These are phyloP conservation scores for Corapipo altera DNA, from an alignment of 2,113 vertebrate species.

Conservation along the genomic window DNA sequence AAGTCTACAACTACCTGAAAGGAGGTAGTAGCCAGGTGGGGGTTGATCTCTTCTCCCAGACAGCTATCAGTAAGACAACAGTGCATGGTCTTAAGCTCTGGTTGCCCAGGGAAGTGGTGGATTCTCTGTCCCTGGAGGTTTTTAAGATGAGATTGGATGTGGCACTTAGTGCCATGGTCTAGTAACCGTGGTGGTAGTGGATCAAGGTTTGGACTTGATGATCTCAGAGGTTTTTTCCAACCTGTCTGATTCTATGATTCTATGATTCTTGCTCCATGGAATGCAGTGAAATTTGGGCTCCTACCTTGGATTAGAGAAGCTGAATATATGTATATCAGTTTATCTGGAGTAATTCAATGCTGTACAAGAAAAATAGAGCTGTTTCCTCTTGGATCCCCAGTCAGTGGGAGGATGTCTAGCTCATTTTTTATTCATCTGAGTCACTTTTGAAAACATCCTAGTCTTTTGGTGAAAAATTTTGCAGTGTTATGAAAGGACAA, in stretches of 20 bases:
- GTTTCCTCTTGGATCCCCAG: not conserved
- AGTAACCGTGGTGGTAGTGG: too few species aligned
- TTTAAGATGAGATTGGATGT: too few species aligned
- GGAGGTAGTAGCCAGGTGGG: too few species aligned
- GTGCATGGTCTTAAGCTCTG: too few species aligned
- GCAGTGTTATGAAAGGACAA: not conserved
- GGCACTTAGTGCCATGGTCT: too few species aligned
- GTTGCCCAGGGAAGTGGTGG: too few species aligned
- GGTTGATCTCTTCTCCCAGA: too few species aligned
- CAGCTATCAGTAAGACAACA: too few species aligned
- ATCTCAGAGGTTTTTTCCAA: too few species aligned
- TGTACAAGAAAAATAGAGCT: not conserved
- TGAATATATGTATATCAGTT: not conserved
- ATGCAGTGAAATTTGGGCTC: not conserved
- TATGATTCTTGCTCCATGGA: not conserved
- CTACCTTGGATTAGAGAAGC: not conserved
- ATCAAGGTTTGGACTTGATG: too few species aligned
- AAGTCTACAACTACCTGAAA: not conserved
- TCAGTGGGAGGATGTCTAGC: conserved; percentile 8
- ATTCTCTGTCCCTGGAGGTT: too few species aligned
- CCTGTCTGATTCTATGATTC: too few species aligned
- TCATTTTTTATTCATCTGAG: conserved; percentile 36
- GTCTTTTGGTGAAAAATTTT: not conserved
- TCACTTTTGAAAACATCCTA: conserved; percentile 24
- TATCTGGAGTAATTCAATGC: not conserved